Conservation (phyloP, 1,140 invertebrate species). For the Aporrectodea caliginosa region DNA sequence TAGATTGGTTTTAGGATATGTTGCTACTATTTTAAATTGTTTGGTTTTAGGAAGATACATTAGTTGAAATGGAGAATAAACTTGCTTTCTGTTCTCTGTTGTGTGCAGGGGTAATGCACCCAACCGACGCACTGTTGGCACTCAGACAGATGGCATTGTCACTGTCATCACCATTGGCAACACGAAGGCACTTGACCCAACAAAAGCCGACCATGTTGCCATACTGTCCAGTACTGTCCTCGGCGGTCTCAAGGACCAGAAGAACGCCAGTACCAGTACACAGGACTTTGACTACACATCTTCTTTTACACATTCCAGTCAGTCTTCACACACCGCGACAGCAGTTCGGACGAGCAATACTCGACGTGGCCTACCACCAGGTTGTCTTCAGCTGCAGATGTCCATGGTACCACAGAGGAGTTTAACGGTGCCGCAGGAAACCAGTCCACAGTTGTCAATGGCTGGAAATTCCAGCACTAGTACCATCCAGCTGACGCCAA, state of each 20-base stretch:
- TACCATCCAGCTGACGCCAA: neutral
- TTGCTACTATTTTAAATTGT: no score
- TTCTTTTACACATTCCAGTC: neutral
- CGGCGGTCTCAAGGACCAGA: conserved; percentile 35
- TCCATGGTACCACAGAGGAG: no score
- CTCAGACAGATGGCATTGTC: conserved; percentile 52
- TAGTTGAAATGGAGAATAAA: no score
- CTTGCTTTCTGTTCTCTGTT: neutral
- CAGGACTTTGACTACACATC: conserved; percentile 15
- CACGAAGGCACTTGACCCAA: conserved; percentile 34
- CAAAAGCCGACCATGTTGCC: conserved; percentile 36
- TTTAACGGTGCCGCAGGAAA: no score
- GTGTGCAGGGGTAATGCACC: neutral
- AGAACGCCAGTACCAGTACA: conserved; percentile 31
- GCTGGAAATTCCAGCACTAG: neutral
- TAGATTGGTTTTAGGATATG: no score
- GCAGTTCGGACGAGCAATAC: neutral
- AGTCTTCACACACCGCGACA: neutral
- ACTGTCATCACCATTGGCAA: conserved; percentile 52
- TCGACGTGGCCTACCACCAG: neutral
- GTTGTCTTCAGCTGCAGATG: neutral
- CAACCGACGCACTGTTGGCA: conserved; percentile 25
- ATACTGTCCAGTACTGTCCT: conserved; percentile 35
- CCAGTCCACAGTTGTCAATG: neutral
- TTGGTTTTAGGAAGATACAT: no score